A percentile compares a stretch with the other conserved stretches of the same genome.
Conservation (phyloP, 2,113 vertebrate genomes). For the Oreocharis arfaki region DNA sequence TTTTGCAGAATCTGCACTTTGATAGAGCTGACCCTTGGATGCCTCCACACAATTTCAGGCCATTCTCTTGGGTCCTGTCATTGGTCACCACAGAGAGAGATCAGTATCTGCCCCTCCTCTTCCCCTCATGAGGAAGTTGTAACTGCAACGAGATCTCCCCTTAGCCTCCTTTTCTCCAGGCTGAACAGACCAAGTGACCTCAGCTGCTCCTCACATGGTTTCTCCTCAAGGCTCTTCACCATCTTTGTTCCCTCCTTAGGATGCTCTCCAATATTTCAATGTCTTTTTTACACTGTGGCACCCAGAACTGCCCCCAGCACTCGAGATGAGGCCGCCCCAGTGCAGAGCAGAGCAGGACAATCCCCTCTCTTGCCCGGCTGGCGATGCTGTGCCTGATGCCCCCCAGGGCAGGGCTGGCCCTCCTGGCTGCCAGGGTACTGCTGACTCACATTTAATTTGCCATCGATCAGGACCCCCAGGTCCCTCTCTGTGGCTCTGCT, state of each 20-base stretch:
- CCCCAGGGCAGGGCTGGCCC: background rate
- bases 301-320: background rate
- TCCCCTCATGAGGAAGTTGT: fast-evolving
- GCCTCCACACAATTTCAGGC: background rate
- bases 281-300: fast-evolving
- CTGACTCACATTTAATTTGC: fast-evolving
- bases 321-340: fast-evolving
- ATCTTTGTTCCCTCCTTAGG: background rate
- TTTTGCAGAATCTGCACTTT: background rate
- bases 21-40: background rate
- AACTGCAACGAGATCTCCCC: background rate
- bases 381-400: background rate
- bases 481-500: background rate
- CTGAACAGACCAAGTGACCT: background rate
- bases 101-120: background rate
- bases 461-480: fast-evolving
- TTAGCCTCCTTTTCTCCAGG: background rate
- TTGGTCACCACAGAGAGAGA: background rate
- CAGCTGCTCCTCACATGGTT: fast-evolving
- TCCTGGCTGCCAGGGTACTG: background rate
- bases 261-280: fast-evolving
- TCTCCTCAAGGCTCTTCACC: background rate
- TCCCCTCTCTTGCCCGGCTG: background rate
- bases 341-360: background rate
- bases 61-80: fast-evolving